Evolutionary conservation across 2,888 invertebrate species (phyloP).

Genomic region (Cerceris rybyensis): DNA sequence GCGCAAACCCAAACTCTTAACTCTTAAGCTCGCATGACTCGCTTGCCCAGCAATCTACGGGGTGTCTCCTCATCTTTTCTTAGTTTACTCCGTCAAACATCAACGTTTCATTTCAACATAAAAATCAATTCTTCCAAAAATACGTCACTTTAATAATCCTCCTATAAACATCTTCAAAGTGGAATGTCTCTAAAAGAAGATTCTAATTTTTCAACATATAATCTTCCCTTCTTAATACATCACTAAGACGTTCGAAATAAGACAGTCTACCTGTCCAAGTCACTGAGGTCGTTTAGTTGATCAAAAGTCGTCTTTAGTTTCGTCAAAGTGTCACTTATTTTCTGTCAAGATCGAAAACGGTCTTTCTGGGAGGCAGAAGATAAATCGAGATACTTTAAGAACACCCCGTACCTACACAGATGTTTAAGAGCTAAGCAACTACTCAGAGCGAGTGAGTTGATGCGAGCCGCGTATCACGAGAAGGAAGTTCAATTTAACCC

Average conservation of each 20-base stretch:
- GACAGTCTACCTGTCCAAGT: too few species aligned
- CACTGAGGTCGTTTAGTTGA: not conserved
- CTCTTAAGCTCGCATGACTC: slow-evolving; percentile 70
- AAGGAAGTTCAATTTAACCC: slow-evolving; percentile 82
- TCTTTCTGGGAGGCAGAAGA: slow-evolving; percentile 43
- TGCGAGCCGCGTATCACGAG: slow-evolving; percentile 82
- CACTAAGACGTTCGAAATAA: too few species aligned
- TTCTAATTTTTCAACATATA: too few species aligned
- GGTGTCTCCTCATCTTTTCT: slow-evolving; percentile 45
- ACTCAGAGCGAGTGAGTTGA: slow-evolving; percentile 80
- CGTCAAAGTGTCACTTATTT: not conserved
- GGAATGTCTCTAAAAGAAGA: too few species aligned
- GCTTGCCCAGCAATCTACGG: slow-evolving; percentile 49
- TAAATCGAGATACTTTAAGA: slow-evolving; percentile 75
- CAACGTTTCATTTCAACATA: not conserved
- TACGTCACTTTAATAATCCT: too few species aligned
- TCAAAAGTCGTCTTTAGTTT: not conserved
- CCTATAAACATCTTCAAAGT: too few species aligned
- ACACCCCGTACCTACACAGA: slow-evolving; percentile 80
- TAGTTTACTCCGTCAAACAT: not conserved
- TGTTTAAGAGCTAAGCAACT: slow-evolving; percentile 81
- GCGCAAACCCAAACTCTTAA: slow-evolving; percentile 73
- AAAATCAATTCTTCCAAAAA: not conserved
- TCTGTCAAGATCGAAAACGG: slow-evolving; percentile 25
- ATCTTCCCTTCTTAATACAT: too few species aligned